Percentiles rank a stretch among this genome's conserved stretches.
These are phyloP conservation scores for Brachymystax lenok DNA, from an alignment of 2,797 vertebrate genomes.

Conservation along the genomic window DNA sequence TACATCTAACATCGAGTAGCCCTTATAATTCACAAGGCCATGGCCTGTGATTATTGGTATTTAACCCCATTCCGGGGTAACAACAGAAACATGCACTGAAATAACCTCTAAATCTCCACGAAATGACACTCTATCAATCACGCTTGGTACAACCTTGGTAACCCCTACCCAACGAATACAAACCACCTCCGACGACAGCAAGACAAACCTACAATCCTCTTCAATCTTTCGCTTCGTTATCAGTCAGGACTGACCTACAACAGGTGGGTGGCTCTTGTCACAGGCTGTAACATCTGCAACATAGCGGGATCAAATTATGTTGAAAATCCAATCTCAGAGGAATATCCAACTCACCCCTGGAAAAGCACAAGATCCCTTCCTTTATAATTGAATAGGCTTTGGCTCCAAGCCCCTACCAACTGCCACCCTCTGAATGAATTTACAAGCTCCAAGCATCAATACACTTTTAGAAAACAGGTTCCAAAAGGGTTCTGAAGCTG, in stretches of 20 bases:
- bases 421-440: constrained; percentile 15
- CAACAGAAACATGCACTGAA: constrained; percentile 24
- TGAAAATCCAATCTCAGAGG: neutral
- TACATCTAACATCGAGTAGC: constrained; percentile 58
- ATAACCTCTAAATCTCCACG: constrained; percentile 19
- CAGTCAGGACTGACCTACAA: neutral
- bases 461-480: too few relatives aligned
- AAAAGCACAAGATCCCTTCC: constrained; percentile 33
- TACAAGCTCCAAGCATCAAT: constrained; percentile 25
- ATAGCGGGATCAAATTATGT: neutral
- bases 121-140: constrained; percentile 12
- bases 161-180: constrained; percentile 18
- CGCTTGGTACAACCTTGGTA: constrained; percentile 14
- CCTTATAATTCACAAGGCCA: constrained; percentile 74
- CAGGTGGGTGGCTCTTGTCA: neutral
- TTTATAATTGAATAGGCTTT: constrained; percentile 21
- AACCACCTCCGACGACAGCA: constrained; percentile 28
- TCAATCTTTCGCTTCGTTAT: neutral
- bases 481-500: too few relatives aligned
- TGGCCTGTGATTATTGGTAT: constrained; percentile 68
- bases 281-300: neutral
- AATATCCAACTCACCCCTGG: neutral
- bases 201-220: neutral
- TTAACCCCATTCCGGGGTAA: constrained; percentile 70
- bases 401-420: constrained; percentile 60